Percentiles rank a stretch among this genome's conserved stretches.
Conservation (phyloP, 2,797 vertebrate species). For the Cyclopterus lumpus region DNA sequence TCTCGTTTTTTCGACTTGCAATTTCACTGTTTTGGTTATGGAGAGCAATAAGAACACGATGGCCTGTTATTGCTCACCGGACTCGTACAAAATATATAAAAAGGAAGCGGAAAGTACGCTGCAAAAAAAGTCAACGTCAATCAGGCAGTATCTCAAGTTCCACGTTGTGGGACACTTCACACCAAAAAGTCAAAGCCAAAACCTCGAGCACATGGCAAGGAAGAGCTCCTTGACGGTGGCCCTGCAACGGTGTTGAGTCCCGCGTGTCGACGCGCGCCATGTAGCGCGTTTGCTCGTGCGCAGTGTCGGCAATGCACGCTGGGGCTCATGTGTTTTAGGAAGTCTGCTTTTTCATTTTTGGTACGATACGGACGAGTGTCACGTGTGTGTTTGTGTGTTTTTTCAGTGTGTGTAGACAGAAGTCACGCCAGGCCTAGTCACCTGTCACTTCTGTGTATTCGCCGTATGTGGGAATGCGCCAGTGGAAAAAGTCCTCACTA, state of each 20-base stretch:
- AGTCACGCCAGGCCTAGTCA: conserved; percentile 68
- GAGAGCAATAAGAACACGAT: conserved; percentile 48
- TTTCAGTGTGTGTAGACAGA: conserved; percentile 41
- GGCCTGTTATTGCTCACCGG: conserved; percentile 55
- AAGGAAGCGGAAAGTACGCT: conserved; percentile 34
- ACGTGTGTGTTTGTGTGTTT: neutral
- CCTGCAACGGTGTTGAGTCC: conserved; percentile 11
- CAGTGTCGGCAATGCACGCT: neutral
- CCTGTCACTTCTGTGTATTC: conserved; percentile 79
- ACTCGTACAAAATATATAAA: conserved; percentile 31
- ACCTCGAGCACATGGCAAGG: conserved; percentile 24
- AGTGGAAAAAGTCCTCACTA: conserved; percentile 78
- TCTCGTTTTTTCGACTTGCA: no score
- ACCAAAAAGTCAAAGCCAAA: conserved; percentile 25
- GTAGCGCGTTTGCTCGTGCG: neutral
- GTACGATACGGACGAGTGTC: conserved; percentile 1
- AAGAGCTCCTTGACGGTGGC: conserved; percentile 13
- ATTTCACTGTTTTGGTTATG: neutral
- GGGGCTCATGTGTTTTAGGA: neutral
- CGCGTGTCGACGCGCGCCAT: neutral
- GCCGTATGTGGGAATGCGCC: conserved; percentile 62
- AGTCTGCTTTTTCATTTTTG: neutral
- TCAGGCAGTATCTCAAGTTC: conserved; percentile 41
- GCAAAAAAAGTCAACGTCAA: conserved; percentile 26
- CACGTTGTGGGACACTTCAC: conserved; percentile 41